These are phyloP conservation scores for Meloidogyne floridensis DNA, from an alignment of 1,140 invertebrate species.

Conservation along the genomic window DNA sequence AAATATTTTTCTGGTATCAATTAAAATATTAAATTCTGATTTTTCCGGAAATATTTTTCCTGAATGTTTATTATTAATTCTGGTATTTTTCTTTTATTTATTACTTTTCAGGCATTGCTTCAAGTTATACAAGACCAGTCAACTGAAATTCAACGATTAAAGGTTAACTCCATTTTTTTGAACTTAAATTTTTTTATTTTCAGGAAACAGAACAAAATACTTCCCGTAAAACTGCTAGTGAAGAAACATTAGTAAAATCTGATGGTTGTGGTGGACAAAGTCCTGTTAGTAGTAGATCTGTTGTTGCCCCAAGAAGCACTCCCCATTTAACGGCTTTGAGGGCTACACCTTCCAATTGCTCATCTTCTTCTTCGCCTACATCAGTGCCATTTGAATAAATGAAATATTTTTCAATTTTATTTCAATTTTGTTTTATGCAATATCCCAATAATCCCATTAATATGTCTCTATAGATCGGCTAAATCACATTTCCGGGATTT, in stretches of 20 bases:
- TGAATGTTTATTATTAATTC: not conserved
- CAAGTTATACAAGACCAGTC: slow-evolving; percentile 45
- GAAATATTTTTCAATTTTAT: not conserved
- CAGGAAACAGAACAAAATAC: slow-evolving; percentile 17
- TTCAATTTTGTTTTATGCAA: not conserved
- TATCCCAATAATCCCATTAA: not conserved
- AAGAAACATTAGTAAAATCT: slow-evolving; percentile 16
- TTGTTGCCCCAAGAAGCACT: not conserved
- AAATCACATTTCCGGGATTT: no score
- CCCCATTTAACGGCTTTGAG: not conserved
- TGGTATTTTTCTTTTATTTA: no score
- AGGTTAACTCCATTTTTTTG: not conserved
- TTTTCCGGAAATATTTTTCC: not conserved
- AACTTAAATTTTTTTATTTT: not conserved
- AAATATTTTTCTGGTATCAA: not conserved
- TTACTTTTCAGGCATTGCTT: slow-evolving; percentile 31
- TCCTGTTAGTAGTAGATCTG: not conserved
- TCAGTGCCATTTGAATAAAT: slow-evolving; percentile 8
- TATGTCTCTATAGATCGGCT: no score
- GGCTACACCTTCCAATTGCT: not conserved
- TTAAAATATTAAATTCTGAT: not conserved
- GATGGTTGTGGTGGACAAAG: not conserved
- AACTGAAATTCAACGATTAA: slow-evolving; percentile 18
- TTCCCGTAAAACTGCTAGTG: slow-evolving; percentile 27
- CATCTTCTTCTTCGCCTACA: not conserved